Evolutionary conservation across 2,113 vertebrate species (phyloP), one percentile per base, ranked within the genome.

Genomic region (Nibea coibor): DNA sequence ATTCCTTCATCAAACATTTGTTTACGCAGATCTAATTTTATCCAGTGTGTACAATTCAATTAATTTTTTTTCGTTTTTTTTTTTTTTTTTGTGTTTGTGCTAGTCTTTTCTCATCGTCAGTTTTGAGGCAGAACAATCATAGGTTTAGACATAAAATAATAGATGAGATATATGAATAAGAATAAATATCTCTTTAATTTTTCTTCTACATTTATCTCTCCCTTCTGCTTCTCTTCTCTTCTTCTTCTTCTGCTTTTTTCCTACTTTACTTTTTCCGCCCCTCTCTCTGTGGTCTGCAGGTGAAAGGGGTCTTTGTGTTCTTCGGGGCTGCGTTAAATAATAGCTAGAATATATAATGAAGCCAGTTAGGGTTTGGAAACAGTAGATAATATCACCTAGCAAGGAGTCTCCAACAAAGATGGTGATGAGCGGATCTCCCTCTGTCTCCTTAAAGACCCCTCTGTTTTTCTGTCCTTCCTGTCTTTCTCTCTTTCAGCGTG

Each of bases 311-410:
- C 48, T 79, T 28, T 63, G 50, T 78, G 69, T 78, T 77, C 65
- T 81, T 80, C 57, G 70, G 54, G 56, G 58, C 48, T 74, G 9
- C 26, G 47, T 67, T 80, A 83, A 86, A 90, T 76, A 69, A 84
- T 76, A 80, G 79, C 82, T 79, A 67, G 74, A 82, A 81, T 84
- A 53, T 77, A 80, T 91, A 92, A 91, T 86, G 88, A 93, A 92
- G 87, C 86, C 90, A 89, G 80, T 28, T 22, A 89, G 86, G 81
- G 86, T 56, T 69, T 73, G 47, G 62, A 68, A 82, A 83, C 74
- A 65, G 84, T 72, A 75, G 75, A 86, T 89, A 69, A 81, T 61
- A 66, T 76, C 59, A 59, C 83, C 81, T 72, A 70, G 65, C 22
- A 57, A 72, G 69, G 63, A 77, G 47, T 68, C 63, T 80, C 20